Conservation (phyloP, 2,113 vertebrate genomes). For the Grus americana region DNA sequence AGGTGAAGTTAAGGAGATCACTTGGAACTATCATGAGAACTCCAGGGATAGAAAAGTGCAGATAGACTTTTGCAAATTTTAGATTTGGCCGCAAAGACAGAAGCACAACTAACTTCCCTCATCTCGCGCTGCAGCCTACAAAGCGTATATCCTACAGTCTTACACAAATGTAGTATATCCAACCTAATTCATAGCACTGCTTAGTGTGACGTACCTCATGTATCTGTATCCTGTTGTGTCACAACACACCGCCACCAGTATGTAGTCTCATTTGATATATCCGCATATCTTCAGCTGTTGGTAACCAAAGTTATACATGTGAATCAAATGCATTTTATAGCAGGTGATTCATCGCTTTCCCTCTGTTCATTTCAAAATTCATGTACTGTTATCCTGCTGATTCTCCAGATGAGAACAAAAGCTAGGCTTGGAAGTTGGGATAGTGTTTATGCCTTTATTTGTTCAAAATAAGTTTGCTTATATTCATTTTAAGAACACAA, state of each 20-base stretch:
- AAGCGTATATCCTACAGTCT: not conserved
- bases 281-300: accelerated
- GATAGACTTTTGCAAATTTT: not conserved
- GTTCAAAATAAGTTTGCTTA: not conserved
- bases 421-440: not conserved
- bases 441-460: not conserved
- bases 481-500: not conserved
- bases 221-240: not conserved
- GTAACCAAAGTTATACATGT: not conserved
- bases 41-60: not conserved
- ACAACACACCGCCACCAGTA: no score
- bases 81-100: not conserved
- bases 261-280: not conserved
- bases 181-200: not conserved
- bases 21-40: not conserved
- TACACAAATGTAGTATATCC: not conserved
- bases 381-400: not conserved
- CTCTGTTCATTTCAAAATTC: not conserved
- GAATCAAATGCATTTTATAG: not conserved
- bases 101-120: not conserved
- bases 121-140: not conserved
- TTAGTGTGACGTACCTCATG: not conserved
- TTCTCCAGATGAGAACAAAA: not conserved
- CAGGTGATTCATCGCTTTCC: not conserved
- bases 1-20: not conserved